Base-by-base conservation (phyloP, 1,140 invertebrate genomes). In the Daktulosphaira vitifoliae region DNA sequence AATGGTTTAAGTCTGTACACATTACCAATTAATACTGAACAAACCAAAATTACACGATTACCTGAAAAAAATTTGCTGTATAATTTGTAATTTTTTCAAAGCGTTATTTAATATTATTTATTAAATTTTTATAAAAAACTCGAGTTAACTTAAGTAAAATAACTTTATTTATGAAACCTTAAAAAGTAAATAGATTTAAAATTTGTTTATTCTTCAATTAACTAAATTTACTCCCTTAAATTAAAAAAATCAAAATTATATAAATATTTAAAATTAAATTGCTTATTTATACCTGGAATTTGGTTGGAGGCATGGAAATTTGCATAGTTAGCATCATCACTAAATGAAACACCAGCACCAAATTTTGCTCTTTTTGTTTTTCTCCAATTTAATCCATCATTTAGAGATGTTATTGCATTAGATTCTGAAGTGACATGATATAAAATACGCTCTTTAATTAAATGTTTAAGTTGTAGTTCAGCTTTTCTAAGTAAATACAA, bases 361-460 rank as follows among this genome's bases (percentile, higher is more conserved):
- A 38, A 66, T 15, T 37, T 66, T 4, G 23, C 22, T 1, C 65
- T 42, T 6, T 13, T 9, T 2, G 54, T 56, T 3, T 26, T 16
- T 13, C 65, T 23, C 65, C 65, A 66, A 25, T 66, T 33, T 7
- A 66, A 23, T 29, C 54, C 54, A 22, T 20, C 16, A 9, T 20
- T 9, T 39, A 59, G 9, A 15, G 54, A 59, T 8, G 23, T 8
- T 4, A 29, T 2, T 2, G 13, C 54, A 3, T 18, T 59, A 0
- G 23, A 1, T 16, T 46, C 9, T n/a, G 38, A 18, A 5, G 54
- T 59, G n/a, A 59, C 54, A 16, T 59, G 54, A 13, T 59, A 59
- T 5, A 59, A 23, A 0, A 46, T 1, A 1, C n/a, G n/a, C 26
- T 59, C 42, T 5, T 15, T 1, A 9, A 26, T 37, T 9, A 7